Evolutionary conservation across 1,140 invertebrate species (phyloP), one percentile per base, ranked within the genome.

Genomic region (Brachionus rotundiformis): DNA sequence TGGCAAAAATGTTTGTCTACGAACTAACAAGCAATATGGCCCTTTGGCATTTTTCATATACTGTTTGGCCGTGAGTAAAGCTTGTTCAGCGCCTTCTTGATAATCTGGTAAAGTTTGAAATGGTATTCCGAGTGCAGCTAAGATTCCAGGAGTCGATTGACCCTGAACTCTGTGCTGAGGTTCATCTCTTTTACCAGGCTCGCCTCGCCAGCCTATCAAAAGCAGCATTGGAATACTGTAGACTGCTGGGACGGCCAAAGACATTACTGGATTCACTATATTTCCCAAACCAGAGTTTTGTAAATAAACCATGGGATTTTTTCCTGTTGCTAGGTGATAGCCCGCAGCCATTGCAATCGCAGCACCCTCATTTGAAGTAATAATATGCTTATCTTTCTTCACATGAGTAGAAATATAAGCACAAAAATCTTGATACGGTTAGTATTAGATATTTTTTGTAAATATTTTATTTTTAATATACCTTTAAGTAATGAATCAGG

Each of bases 101-200:
- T 89, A 88, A 83, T 87, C 86, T 8, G 88, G 88, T 11, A 89
- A 84, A 39, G 87, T 84, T 82, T 87, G 86, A 83, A 87, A 89
- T 75, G 88, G 88, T 82, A 89, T 88, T 7, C 86, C 86, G 65
- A 89, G 83, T n/a, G 87, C 86, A 80, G 87, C 89, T 89, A 83
- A 44, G 83, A 89, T 79, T 61, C 86, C 85, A 44, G 87, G 86
- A 54, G 89, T 89, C 13, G 87, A 85, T 82, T 87, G 86, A 33
- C 89, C 89, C 83, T 89, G 89, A 11, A 87, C 84, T 36, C 83
- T 68, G 82, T 89, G 89, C 79, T 89, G 89, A 61, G 89, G 89
- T 83, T 89, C 89, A 84, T 89, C 89, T 81, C 88, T 77, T 82
- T 89, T 89, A n/a, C 89, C 89, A 73, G 89, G 88, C 83, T 89